Evolutionary conservation across 2,797 vertebrate species (phyloP), one percentile per base, ranked within the genome.

Genomic region (Astyanax mexicanus): DNA sequence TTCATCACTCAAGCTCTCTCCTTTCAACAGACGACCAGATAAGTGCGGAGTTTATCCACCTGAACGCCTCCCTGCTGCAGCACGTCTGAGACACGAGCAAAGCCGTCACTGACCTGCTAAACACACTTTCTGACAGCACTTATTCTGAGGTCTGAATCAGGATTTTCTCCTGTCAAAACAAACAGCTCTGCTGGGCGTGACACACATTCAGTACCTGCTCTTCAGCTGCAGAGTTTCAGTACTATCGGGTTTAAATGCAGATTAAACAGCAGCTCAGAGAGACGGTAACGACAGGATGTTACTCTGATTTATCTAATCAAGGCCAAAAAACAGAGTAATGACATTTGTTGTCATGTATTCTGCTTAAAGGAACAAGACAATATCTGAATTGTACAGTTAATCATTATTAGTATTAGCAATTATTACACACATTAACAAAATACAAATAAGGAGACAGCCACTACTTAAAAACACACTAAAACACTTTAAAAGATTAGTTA

Each of bases 1-100:
- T 58, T 58, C 55, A 58, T 58, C 55, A 58, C 55, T 37, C 29
- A 3, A 12, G 55, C 55, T 35, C 55, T 58, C 55, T 58, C 55
- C 27, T 32, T 35, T 29, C 55, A 58, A 10, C 55, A 35, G 55
- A 10, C 37, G 29, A 35, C 29, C 29, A 58, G 55, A 58, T 37
- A 37, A 58, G 55, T 37, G 32, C 29, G 35, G 1, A 17, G 37
- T 58, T n/a, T 9, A 35, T 37, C 17, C 55, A n/a, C 35, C 54
- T 35, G 57, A 35, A 32, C 57, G 15, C 27, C 54, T 15, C 51
- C 25, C 52, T 57, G 35, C 54, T 35, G 17, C 54, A 35, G 15
- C 1, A 15, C 29, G 19, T 37, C 35, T 19, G 55, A 35, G 55
- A 58, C 29, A n/a, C 29, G 9, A 19, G 1, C 27, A 21, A 15